Percentiles rank a stretch among this genome's conserved stretches.
phyloP scores from a whole-genome alignment of 2,888 invertebrate species.

The Harpalus rufipes region DNA sequence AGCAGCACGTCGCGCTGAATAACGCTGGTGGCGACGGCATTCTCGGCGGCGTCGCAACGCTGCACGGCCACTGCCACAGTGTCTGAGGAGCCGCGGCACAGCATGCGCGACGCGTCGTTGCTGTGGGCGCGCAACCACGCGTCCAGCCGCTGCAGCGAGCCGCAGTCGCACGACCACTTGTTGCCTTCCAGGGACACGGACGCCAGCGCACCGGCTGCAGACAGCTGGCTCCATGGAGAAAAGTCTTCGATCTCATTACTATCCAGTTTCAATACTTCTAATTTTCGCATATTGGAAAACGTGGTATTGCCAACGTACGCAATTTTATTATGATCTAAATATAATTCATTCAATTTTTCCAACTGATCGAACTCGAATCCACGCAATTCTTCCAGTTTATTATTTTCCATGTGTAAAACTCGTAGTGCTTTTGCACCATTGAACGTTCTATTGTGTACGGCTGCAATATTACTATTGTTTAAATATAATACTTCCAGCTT shows the following conservation, averaged over 20 bases:
- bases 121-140: constrained; percentile 85
- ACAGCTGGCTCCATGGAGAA: constrained; percentile 83
- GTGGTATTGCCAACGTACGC: constrained; percentile 86
- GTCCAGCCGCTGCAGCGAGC: constrained; percentile 84
- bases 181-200: constrained; percentile 87
- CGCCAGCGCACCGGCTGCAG: constrained; percentile 81
- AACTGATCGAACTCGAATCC: constrained; percentile 90
- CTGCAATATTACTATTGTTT: constrained; percentile 87
- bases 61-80: constrained; percentile 79
- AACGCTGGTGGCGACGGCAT: constrained; percentile 82
- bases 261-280: constrained; percentile 87
- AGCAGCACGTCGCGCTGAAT: constrained; percentile 79
- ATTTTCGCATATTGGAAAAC: constrained; percentile 85
- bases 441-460: constrained; percentile 89
- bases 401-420: constrained; percentile 88
- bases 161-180: constrained; percentile 91
- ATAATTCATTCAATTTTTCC: constrained; percentile 86
- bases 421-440: constrained; percentile 87
- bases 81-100: constrained; percentile 80
- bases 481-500: constrained; percentile 88
- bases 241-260: constrained; percentile 89
- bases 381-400: constrained; percentile 84
- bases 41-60: constrained; percentile 83
- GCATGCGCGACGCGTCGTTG: constrained; percentile 84
- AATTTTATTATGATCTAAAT: constrained; percentile 88